phyloP scores from a whole-genome alignment of 2,797 vertebrate species.

The Allobates femoralis region DNA sequence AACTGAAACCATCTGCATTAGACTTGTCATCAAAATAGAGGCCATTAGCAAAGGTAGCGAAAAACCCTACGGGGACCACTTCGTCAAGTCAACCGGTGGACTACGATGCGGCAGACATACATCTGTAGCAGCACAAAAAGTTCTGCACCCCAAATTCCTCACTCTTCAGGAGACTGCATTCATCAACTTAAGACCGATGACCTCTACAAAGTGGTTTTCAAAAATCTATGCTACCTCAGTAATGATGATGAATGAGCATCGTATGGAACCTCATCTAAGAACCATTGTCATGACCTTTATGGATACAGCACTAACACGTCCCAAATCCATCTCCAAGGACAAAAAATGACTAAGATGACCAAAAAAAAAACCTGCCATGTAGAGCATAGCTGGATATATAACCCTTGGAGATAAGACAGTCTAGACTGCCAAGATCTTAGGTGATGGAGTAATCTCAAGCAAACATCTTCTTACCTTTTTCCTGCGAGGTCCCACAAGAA shows the following conservation, averaged over 20 bases:
- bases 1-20: neutral
- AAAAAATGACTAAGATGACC: neutral
- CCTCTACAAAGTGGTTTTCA: neutral
- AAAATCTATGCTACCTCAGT: neutral
- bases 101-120: neutral
- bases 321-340: neutral
- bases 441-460: neutral
- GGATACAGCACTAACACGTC: neutral
- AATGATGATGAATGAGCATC: conserved; percentile 2
- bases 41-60: neutral
- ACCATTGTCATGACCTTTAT: neutral
- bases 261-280: neutral
- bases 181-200: neutral
- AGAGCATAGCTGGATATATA: neutral
- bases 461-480: conserved; percentile 12
- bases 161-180: neutral
- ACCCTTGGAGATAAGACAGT: neutral
- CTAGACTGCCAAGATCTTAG: neutral
- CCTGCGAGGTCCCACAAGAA: conserved; percentile 1
- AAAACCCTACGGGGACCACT: neutral
- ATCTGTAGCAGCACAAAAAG: neutral
- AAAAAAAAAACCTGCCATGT: neutral
- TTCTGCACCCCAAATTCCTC: neutral
- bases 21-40: neutral
- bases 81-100: neutral